A percentile compares a stretch with the other conserved stretches of the same genome.
Conservation (phyloP, 64 coral and sea anemone species). For the Trachythela sp. region DNA sequence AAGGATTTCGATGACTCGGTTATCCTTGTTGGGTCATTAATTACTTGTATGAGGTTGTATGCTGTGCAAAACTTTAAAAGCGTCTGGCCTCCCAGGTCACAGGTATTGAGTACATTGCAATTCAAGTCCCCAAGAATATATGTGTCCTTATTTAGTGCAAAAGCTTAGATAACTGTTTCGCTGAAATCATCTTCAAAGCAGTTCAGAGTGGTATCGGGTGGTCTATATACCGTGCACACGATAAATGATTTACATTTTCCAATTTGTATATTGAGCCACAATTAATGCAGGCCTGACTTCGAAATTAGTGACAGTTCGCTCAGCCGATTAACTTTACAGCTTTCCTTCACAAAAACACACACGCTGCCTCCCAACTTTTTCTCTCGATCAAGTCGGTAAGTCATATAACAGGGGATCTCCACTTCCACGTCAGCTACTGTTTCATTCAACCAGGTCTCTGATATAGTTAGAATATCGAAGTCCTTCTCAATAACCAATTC, state of each 20-base stretch:
- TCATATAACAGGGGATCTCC: constrained; percentile 23
- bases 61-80: constrained; percentile 36
- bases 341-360: constrained; percentile 12
- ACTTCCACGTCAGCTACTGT: constrained; percentile 21
- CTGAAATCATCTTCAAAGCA: too few species aligned
- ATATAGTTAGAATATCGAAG: constrained; percentile 43
- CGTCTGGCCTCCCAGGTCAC: constrained; percentile 44
- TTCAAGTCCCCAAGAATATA: too few species aligned
- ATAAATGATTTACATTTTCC: constrained; percentile 47
- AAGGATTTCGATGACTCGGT: too few species aligned
- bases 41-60: constrained; percentile 49
- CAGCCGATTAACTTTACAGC: constrained; percentile 41
- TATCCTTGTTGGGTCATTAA: constrained; percentile 60
- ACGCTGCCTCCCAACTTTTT: too few species aligned
- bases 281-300: constrained; percentile 40
- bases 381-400: constrained; percentile 24
- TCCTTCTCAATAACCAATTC: background rate
- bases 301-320: constrained; percentile 41
- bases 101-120: constrained; percentile 37
- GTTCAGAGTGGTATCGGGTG: too few species aligned
- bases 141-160: too few species aligned
- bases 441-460: too few species aligned
- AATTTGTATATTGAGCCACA: constrained; percentile 45
- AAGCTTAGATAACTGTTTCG: too few species aligned
- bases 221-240: too few species aligned